Evolutionary conservation across 2,888 invertebrate genomes (phyloP), one percentile per base, ranked within the genome.

Genomic region (Phengaris alcon): DNA sequence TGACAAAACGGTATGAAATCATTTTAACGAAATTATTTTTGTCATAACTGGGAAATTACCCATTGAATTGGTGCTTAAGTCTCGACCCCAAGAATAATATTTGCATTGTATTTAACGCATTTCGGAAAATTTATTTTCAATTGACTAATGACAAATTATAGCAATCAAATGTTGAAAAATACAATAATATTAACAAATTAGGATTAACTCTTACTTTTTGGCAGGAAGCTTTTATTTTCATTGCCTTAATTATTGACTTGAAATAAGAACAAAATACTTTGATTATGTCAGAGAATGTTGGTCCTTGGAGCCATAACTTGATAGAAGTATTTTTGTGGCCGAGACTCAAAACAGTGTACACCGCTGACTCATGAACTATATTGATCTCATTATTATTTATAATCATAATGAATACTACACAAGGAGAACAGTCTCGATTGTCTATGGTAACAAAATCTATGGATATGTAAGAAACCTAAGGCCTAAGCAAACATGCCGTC

Each of bases 321-420:
- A 35, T 35, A 35, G 35, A 35, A 35, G 35, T 35, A 35, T 35
- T n/a, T 68, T 35, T 68, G 9, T 68, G 68, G 68, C 52, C 52
- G 68, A 68, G 68, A 74, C 15, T 55, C 3, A 52, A 48, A n/a
- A 69, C n/a, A 51, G 51, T 70, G 52, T 70, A 70, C 51, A 70
- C 64, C 10, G 78, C 69, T 77, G 76, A 76, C 78, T 77, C 79
- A 79, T 77, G 75, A 79, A 79, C 84, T 87, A 88, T 88, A 88
- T 88, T 91, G 91, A 91, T 91, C 91, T 91, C 92, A 91, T 90
- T 87, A 84, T 88, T 87, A 89, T 90, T 90, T 87, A 89, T 90
- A 89, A 90, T 54, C 22, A 72, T 52, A 6, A 22, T 22, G 22
- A 57, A 51, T 52, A 64, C 22, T 64, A 35, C n/a, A 51, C 35